Percentiles rank a stretch among this genome's conserved stretches.
phyloP scores from a whole-genome alignment of 2,888 invertebrate species.

The Petrolisthes manimaculis region DNA sequence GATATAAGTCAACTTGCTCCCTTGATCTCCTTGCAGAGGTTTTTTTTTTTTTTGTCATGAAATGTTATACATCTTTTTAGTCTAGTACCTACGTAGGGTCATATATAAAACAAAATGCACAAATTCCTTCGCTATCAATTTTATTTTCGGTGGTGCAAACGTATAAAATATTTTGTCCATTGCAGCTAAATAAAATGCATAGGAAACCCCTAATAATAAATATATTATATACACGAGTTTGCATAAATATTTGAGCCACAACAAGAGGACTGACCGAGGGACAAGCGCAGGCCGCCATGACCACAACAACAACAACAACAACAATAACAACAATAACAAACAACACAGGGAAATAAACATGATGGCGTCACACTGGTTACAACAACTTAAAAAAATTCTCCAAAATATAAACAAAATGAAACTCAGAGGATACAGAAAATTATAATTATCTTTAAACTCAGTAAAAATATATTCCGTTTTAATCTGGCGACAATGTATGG shows the following conservation, averaged over 20 bases:
- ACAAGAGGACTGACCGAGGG: conserved; percentile 39
- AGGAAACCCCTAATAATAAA: conserved; percentile 57
- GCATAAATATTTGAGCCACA: conserved; percentile 62
- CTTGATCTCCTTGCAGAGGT: not conserved
- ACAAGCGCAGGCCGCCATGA: conserved; percentile 4
- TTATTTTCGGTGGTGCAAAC: conserved; percentile 59
- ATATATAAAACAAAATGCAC: conserved; percentile 17
- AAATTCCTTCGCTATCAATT: conserved; percentile 28
- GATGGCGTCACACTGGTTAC: too few relatives aligned
- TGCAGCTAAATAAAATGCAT: conserved; percentile 55
- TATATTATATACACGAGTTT: conserved; percentile 58
- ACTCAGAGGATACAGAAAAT: too few relatives aligned
- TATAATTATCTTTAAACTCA: too few relatives aligned
- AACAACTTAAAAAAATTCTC: too few relatives aligned
- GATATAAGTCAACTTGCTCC: not conserved
- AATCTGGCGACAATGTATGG: too few relatives aligned
- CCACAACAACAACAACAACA: not conserved
- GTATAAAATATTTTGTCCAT: conserved; percentile 55
- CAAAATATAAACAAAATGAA: too few relatives aligned
- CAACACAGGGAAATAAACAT: too few relatives aligned
- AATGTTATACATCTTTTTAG: not conserved
- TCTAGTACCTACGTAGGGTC: not conserved
- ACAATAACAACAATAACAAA: not conserved
- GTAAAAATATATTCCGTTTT: too few relatives aligned
- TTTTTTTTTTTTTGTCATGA: not conserved